Base-by-base conservation (phyloP, 1,140 invertebrate species). In the Matsumurasca onukii region DNA sequence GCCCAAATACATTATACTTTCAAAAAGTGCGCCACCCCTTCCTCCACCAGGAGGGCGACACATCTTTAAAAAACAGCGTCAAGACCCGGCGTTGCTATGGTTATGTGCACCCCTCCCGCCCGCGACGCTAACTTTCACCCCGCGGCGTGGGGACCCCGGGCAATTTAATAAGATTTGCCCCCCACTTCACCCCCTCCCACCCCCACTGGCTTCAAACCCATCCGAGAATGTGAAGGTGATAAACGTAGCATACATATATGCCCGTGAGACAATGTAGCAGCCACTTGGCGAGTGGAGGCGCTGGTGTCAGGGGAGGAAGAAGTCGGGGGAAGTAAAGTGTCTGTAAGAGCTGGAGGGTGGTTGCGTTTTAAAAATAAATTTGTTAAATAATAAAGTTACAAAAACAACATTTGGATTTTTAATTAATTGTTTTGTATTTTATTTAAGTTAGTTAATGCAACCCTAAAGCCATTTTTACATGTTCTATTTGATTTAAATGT, bases 111-210 rank as follows among this genome's bases (percentile, higher is more conserved):
- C 51, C 12, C 20, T n/a, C 31, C 29, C 45, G n/a, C 55, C 55
- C n/a, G 5, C 34, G 5, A 39, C 34, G 22, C 25, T 31, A 29
- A 29, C 27, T 31, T 25, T 34, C 27, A 29, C 13, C 13, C 17
- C 29, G 25, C 22, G 34, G 67, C 34, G 31, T 34, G 69, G 67
- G 61, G 34, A 57, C 49, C 71, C 72, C 71, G 75, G 72, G 75
- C 75, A 77, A 78, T 78, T 77, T 77, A 78, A 77, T 76, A 78
- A 78, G 76, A 78, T 76, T 77, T 77, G 72, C 71, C 71, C 72
- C 67, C 31, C 49, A 45, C 63, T 48, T n/a, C 45, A 17, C 67
- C 66, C 66, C 39, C 70, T 67, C 34, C 25, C 5, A 31, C 51
- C 52, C 72, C 68, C 62, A 51, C 71, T 66, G 72, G n/a, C n/a